Percentiles rank a stretch among this genome's conserved stretches.
phyloP scores from a whole-genome alignment of 2,888 invertebrate species.

The Caenorhabditis zanzibari region DNA sequence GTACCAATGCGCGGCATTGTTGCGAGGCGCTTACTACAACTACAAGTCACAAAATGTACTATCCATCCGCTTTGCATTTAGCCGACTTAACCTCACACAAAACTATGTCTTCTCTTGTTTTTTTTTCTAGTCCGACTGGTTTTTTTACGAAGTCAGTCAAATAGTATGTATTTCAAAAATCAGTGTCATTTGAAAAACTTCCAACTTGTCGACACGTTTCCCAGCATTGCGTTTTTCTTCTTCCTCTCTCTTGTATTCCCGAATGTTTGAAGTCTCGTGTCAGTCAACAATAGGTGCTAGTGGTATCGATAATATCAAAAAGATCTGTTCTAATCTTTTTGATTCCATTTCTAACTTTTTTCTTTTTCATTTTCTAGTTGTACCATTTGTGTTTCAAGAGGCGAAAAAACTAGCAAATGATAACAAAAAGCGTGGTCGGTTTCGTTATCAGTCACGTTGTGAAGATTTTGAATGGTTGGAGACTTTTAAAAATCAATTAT shows the following conservation, averaged over 20 bases:
- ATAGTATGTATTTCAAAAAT: constrained; percentile 38
- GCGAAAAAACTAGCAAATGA: background rate
- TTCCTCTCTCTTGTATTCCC: background rate
- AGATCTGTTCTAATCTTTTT: constrained; percentile 43
- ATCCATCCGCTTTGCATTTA: constrained; percentile 12
- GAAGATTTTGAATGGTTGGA: constrained; percentile 6
- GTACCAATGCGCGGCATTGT: background rate
- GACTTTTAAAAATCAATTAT: constrained; percentile 47
- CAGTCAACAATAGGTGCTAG: constrained; percentile 21
- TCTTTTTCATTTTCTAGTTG: background rate
- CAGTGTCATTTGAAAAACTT: constrained; percentile 14
- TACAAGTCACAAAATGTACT: constrained; percentile 39
- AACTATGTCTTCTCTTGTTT: background rate
- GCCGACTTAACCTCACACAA: constrained; percentile 8
- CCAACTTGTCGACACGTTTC: constrained; percentile 17
- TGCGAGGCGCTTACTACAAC: constrained; percentile 12
- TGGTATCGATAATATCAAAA: constrained; percentile 7
- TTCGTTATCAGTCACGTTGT: constrained; percentile 39
- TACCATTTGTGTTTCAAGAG: constrained; percentile 7
- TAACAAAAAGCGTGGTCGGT: constrained; percentile 2
- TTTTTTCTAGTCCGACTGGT: constrained; percentile 45
- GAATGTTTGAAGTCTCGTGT: constrained; percentile 31
- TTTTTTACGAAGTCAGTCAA: constrained; percentile 4
- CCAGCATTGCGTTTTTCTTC: background rate
- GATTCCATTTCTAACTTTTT: constrained; percentile 4